phyloP scores from a whole-genome alignment of 2,888 invertebrate genomes.

The Linyphia triangularis region DNA sequence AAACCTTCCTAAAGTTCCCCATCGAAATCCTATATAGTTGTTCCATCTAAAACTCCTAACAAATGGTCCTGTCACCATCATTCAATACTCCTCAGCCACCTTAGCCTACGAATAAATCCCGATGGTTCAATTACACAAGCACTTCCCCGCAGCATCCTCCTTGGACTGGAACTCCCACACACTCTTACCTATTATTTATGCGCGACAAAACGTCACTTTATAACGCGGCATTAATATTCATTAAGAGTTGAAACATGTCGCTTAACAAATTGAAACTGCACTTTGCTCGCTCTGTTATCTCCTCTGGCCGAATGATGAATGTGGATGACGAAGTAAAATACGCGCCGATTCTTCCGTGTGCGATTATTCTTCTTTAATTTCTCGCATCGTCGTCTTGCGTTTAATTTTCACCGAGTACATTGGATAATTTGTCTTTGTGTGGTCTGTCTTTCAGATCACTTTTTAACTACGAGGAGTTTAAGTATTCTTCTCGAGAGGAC shows the following conservation, averaged over 20 bases:
- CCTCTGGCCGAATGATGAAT: background rate
- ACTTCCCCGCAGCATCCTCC: background rate
- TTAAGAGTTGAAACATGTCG: conserved; percentile 56
- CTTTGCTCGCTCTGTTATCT: conserved; percentile 10
- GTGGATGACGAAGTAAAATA: conserved; percentile 4
- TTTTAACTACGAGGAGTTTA: background rate
- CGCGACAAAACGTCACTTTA: conserved; percentile 42
- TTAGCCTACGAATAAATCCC: conserved; percentile 19
- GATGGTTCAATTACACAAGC: conserved; percentile 44
- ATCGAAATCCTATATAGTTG: background rate
- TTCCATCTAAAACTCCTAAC: background rate
- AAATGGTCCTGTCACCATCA: background rate
- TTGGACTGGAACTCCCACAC: background rate
- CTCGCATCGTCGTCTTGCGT: conserved; percentile 33
- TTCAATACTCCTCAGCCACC: background rate
- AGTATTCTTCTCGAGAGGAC: background rate
- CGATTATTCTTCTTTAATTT: conserved; percentile 60
- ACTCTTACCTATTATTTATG: conserved; percentile 37
- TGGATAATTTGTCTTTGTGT: conserved; percentile 50
- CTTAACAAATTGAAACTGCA: conserved; percentile 59
- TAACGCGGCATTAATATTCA: conserved; percentile 60
- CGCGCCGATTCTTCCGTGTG: conserved; percentile 29
- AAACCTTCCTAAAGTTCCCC: background rate
- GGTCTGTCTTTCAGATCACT: background rate
- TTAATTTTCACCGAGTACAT: conserved; percentile 46